Evolutionary conservation across 2,113 vertebrate genomes (phyloP).

Genomic region (Sakesphorus luctuosus): DNA sequence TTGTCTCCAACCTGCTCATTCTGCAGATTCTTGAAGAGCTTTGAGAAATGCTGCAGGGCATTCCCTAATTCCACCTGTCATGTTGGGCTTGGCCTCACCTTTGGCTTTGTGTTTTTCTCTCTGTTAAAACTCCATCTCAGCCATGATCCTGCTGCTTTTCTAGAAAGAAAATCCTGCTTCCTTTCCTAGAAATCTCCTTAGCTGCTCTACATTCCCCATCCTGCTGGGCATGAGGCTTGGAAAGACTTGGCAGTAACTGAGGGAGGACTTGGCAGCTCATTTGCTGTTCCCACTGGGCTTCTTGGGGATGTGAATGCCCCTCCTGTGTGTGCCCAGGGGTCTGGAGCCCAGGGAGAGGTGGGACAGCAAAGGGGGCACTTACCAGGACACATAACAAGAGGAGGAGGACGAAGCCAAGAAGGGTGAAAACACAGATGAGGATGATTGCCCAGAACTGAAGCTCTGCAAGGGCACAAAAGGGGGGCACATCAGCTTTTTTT

Average conservation of each 20-base stretch:
- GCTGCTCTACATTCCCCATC: neutral
- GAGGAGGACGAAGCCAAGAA: conserved; percentile 68
- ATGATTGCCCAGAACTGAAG: conserved; percentile 80
- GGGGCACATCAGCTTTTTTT: neutral
- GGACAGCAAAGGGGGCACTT: conserved; percentile 32
- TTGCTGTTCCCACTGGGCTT: neutral
- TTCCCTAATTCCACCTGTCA: neutral
- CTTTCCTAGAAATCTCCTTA: neutral
- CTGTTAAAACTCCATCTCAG: neutral
- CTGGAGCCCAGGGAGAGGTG: neutral
- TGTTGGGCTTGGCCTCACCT: neutral
- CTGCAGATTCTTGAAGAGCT: neutral
- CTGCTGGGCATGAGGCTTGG: neutral
- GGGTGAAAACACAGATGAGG: conserved; percentile 72
- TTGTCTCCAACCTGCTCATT: neutral
- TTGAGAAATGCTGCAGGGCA: neutral
- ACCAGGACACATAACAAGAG: conserved; percentile 74
- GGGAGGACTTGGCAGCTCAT: neutral
- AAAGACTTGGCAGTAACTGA: neutral
- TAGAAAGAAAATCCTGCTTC: neutral
- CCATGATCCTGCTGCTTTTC: neutral
- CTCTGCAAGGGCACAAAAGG: conserved; percentile 36
- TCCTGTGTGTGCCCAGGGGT: neutral
- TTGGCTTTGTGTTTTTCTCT: neutral
- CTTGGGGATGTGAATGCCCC: neutral